Evolutionary conservation across 1,140 invertebrate genomes (phyloP), one percentile per base, ranked within the genome.

Genomic region (Augochlora pura): DNA sequence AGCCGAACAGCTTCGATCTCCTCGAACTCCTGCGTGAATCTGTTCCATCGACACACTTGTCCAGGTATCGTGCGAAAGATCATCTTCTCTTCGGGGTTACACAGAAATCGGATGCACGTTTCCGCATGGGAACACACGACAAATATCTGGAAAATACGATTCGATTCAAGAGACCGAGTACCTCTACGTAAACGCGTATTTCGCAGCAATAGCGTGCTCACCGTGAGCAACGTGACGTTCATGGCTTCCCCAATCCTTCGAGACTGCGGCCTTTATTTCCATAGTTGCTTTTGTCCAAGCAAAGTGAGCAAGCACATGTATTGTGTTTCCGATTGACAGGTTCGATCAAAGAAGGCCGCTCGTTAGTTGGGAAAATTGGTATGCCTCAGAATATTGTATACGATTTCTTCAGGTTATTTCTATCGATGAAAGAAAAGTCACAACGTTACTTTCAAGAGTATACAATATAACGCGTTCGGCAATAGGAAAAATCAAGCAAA

Each of bases 1-100:
- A 52, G 52, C 38, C 70, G 86, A 6, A 88, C 42, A 1, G 80
- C 70, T 68, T 87, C 85, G 27, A 89, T 66, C 5, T 80, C 64
- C 21, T 86, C 81, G 59, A 89, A 89, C 65, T 81, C 38, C 9
- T 64, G 16, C 16, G 60, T 69, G 1, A 39, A 27, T 12, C 54
- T 27, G 73, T 88, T 83, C 75, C 82, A 88, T 57, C 60, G 79
- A 46, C 49, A 73, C 46, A 87, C 18, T 8, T 70, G 21, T 12
- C 82, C 81, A 12, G 87, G 70, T 72, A 38, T 64, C 2, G 42
- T 52, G 16, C 9, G 3, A 14, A 78, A 32, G 16, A 49, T 42
- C 0, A 4, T n/a, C 6, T 10, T 72, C 42, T 82, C 83, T 5
- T 54, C 16, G 7, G 9, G 4, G 32, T 86, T 66, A n/a, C 27